Base-by-base conservation (phyloP, 2,113 vertebrate species). In the Choloepus hoffmanni region DNA sequence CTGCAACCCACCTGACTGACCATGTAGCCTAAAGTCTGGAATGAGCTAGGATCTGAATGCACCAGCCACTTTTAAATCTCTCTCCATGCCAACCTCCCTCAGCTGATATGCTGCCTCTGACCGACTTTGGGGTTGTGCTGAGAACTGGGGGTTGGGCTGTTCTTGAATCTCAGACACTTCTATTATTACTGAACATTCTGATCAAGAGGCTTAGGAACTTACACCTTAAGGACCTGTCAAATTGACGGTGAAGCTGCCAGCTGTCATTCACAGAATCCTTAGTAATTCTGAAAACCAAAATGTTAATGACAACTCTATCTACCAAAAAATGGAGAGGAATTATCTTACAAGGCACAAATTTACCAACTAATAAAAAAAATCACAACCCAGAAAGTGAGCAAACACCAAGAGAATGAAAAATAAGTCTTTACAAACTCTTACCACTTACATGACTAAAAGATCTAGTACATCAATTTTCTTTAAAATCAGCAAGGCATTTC, bases 41-140 rank as follows among this genome's bases (percentile, higher is more conserved):
- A 12, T 14, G 36, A 84, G 65, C 67, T 24, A 12, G 84, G 96
- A 96, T 95, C 93, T 78, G 84, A 94, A 97, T 96, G 96, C 95
- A 68, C 96, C 72, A 65, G 88, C 89, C 65, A 48, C 78, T 72
- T 91, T 65, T 55, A 45, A 73, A 60, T 23, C 83, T 40, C 50
- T 67, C 26, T 93, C 72, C 50, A 21, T 1, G 16, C 94, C 96
- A 93, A 23, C 48, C 48, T 43, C 63, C 74, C 82, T 92, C 92
- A 95, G 96, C 96, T 96, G 95, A 95, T 83, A 16, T 0, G 23
- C 53, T 28, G 45, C 36, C 36, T 67, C 83, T 92, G 89, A 63
- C 92, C 30, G n/a, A 19, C 77, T 23, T 3, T 0, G 33, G 33
- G 70, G 78, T 26, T 40, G 36, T 9, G 24, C 50, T 36, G 63